A percentile compares a stretch with the other conserved stretches of the same genome.
phyloP scores from a whole-genome alignment of 2,797 vertebrate genomes.

The Mormyrus hasselquistii region DNA sequence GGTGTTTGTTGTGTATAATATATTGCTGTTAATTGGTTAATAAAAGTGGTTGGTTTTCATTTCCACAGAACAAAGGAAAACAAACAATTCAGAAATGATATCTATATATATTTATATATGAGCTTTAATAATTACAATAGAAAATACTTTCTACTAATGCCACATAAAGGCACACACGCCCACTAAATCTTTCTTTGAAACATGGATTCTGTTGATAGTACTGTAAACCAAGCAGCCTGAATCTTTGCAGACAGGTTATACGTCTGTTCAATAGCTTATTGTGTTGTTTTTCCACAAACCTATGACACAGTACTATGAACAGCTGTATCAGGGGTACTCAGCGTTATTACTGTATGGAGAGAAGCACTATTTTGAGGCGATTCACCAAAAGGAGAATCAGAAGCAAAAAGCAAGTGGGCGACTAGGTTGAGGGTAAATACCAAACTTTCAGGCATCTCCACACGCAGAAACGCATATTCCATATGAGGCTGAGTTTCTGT shows the following conservation, averaged over 20 bases:
- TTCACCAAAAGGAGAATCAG: neutral
- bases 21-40: conserved; percentile 15
- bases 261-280: neutral
- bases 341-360: neutral
- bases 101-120: conserved; percentile 13
- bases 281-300: neutral
- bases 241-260: neutral
- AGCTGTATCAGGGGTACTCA: neutral
- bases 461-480: neutral
- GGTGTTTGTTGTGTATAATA: conserved; percentile 3
- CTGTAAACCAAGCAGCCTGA: neutral
- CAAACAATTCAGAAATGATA: neutral
- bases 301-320: neutral
- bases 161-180: conserved; percentile 16
- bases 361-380: neutral
- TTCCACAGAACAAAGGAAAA: neutral
- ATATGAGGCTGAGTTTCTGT: neutral
- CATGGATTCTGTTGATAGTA: neutral
- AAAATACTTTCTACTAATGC: conserved; percentile 23
- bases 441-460: neutral
- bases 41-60: conserved; percentile 18
- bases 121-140: conserved; percentile 20
- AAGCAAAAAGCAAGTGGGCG: neutral
- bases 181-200: neutral
- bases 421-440: neutral